Base-by-base conservation (phyloP, 2,888 invertebrate species). In the Galerucella nymphaeae region DNA sequence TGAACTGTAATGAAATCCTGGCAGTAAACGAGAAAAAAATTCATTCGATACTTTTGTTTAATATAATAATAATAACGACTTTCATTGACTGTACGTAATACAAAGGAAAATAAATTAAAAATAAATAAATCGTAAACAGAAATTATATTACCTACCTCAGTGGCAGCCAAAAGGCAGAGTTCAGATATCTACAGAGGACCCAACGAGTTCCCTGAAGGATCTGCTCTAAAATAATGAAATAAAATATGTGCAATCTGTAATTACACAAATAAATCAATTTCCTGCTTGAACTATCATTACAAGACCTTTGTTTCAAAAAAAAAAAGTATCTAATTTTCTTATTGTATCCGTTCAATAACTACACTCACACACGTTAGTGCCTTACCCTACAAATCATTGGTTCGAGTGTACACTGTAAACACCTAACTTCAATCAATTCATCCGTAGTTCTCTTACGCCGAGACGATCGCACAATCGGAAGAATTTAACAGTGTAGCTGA, bases 381-480 rank as follows among this genome's bases (percentile, higher is more conserved):
- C 76, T 78, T 77, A 78, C 80, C 79, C 81, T 77, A 81, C 80
- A 80, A 82, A 82, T 81, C 81, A 82, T 81, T 81, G 81, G 82
- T 78, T 80, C 79, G 75, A 75, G 75, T 64, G 73, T 79, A 82
- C 80, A 79, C 79, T 78, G 70, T 77, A 73, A 79, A 70, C 65
- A 68, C 66, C 72, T 76, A 79, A 55, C 30, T 23, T 11, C 20
- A 66, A 74, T 66, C 20, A 10, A 8, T 18, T 42, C 30, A 18
- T 38, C 48, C 50, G 11, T n/a, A 20, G 18, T 20, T 16, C 42
- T 53, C 18, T 4, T 45, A 23, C 38, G 23, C 11, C 38, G 42
- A 1, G 2, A 55, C 23, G 14, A 6, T 30, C 30, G 13, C 63
- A 11, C 42, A 41, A 50, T 23, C 18, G 61, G 55, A n/a, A 53